A percentile compares a stretch with the other conserved stretches of the same genome.
phyloP scores from a whole-genome alignment of 1,140 invertebrate genomes.

The Drosophila azteca region DNA sequence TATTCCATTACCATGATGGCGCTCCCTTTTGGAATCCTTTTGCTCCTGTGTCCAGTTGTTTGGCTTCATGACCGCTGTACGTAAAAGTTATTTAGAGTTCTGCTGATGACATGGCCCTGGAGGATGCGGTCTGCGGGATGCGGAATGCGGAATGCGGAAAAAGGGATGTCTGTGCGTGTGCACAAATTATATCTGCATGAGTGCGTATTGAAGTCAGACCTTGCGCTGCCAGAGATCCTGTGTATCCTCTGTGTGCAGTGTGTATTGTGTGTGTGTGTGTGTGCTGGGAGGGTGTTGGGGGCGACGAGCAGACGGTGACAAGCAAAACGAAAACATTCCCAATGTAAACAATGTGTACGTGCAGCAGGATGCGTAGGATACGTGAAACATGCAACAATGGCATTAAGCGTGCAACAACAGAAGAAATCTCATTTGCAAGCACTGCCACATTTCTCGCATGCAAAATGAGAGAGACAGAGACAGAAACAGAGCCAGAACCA shows the following conservation, averaged over 20 bases:
- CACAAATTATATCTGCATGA: slow-evolving; percentile 71
- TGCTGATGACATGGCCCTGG: slow-evolving; percentile 34
- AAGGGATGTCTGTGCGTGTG: slow-evolving; percentile 37
- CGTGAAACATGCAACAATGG: slow-evolving; percentile 70
- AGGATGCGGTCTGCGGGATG: slow-evolving; percentile 28
- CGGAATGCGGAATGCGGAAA: background rate
- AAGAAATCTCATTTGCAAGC: slow-evolving; percentile 60
- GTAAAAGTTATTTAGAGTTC: slow-evolving; percentile 45
- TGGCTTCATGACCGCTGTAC: slow-evolving; percentile 31
- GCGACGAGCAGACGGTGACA: slow-evolving; percentile 40
- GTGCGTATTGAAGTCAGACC: slow-evolving; percentile 66
- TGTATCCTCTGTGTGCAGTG: slow-evolving; percentile 9
- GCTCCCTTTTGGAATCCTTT: background rate
- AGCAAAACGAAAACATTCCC: slow-evolving; percentile 57
- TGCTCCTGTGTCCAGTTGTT: slow-evolving; percentile 30
- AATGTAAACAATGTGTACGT: slow-evolving; percentile 55
- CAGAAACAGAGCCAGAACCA: background rate
- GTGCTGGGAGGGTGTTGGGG: slow-evolving; percentile 15
- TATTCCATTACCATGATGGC: no score
- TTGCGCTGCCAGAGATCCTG: background rate
- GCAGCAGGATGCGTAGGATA: slow-evolving; percentile 27
- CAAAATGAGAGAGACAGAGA: slow-evolving; percentile 26
- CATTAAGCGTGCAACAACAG: slow-evolving; percentile 44
- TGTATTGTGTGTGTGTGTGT: background rate
- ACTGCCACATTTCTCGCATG: slow-evolving; percentile 48